Base-by-base conservation (phyloP, 2,888 invertebrate genomes). In the Orthosia incerta region DNA sequence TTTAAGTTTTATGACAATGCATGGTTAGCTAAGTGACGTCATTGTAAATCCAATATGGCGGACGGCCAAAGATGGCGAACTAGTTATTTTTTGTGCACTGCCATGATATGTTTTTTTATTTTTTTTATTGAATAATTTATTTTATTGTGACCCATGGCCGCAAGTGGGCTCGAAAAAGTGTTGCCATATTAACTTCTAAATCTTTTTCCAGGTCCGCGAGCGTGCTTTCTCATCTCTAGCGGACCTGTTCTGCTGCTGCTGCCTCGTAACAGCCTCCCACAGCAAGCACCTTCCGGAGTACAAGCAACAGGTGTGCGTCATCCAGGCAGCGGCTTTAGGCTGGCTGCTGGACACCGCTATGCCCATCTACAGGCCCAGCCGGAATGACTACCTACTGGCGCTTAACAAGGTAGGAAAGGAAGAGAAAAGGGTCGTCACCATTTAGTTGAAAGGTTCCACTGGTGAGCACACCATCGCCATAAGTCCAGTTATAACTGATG, bases 261-360 rank as follows among this genome's bases (percentile, higher is more conserved):
- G 99, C 97, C 97, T 99, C 87, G 96, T 99, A 76, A 97, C 98
- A 15, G 98, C 98, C 18, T 91, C 93, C 12, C 97, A 97, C 91
- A 94, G 96, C 83, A 94, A 93, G 79, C 96, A 96, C 87, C 86
- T 96, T 75, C 94, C 95, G 62, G 95, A 96, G 71, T 96, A 96
- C 86, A 88, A 90, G 64, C 87, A 90, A 73, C 93, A 93, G 86
- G 87, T 95, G 73, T 87, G 91, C 74, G 92, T 97, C 88, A 98
- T 99, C 84, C 99, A 99, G 94, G 97, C 98, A 83, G 98, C 99
- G 88, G 98, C 98, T 46, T 97, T 99, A 1, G 97, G 97, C 87
- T 99, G 99, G 99, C 96, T 99, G 90, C 98, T 98, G 85, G 98
- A 98, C 83, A 97, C 97, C 12, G 99, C 98, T 7, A 97, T 98